Evolutionary conservation across 30 jellyfish, hydroid and myxozoan species (phyloP).

Genomic region (Catostylus mosaicus): DNA sequence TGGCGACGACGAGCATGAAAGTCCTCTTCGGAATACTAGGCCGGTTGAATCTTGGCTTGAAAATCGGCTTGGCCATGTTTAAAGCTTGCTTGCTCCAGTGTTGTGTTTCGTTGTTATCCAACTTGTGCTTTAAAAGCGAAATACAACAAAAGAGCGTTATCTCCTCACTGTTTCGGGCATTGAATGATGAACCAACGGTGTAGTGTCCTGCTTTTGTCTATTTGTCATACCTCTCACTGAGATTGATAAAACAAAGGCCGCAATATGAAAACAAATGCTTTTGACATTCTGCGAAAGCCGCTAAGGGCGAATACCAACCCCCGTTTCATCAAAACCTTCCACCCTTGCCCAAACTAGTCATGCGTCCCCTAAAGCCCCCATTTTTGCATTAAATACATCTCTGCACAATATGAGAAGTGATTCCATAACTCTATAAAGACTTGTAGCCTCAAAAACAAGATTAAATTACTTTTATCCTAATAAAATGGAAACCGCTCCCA

Average conservation of each 20-base stretch:
- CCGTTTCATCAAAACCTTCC: too few species aligned
- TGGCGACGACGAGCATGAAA: constrained; percentile 63
- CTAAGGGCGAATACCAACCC: too few species aligned
- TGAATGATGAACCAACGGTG: constrained; percentile 62
- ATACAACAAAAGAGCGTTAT: constrained; percentile 44
- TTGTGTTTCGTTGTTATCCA: constrained; percentile 25
- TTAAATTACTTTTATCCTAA: too few species aligned
- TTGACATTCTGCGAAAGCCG: too few species aligned
- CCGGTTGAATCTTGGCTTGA: constrained; percentile 7
- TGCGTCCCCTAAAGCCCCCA: too few species aligned
- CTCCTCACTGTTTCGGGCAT: constrained; percentile 51
- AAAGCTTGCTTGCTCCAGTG: constrained; percentile 59
- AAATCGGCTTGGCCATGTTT: constrained; percentile 21
- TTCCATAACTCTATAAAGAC: too few species aligned
- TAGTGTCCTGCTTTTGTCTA: constrained; percentile 37
- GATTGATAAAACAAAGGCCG: constrained; percentile 41
- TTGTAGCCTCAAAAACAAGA: too few species aligned
- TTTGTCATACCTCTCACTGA: constrained; percentile 64
- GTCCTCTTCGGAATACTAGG: background rate
- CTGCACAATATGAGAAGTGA: too few species aligned
- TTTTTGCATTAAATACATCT: too few species aligned
- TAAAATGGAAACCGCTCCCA: too few species aligned
- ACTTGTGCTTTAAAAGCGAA: constrained; percentile 19
- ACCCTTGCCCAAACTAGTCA: too few species aligned
- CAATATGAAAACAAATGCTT: constrained; percentile 27